phyloP scores from a whole-genome alignment of 2,888 invertebrate species.

The Eueremaeus valkanovi region DNA sequence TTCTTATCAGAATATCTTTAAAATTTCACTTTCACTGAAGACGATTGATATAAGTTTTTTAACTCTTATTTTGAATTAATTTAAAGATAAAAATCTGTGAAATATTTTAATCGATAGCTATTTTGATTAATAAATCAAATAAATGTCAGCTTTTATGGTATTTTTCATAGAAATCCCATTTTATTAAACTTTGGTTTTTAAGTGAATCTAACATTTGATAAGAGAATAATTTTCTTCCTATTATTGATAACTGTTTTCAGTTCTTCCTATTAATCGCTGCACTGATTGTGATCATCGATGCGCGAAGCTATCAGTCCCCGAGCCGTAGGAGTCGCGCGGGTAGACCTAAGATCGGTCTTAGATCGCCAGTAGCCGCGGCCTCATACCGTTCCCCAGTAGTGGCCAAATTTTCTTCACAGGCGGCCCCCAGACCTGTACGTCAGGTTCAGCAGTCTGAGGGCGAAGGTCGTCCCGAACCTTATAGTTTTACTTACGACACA shows the following conservation, averaged over 20 bases:
- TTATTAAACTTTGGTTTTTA: no score
- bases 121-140: no score
- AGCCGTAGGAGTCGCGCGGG: constrained; percentile 18
- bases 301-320: neutral
- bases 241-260: constrained; percentile 1
- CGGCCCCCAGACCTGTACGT: constrained; percentile 8
- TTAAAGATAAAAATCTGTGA: no score
- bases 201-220: neutral
- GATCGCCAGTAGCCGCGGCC: constrained; percentile 3
- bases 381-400: neutral
- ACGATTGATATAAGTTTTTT: no score
- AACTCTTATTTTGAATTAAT: no score
- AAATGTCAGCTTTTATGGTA: no score
- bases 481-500: constrained; percentile 38
- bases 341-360: no score
- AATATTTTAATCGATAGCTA: no score
- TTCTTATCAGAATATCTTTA: neutral
- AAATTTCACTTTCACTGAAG: no score
- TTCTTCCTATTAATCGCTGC: neutral
- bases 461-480: constrained; percentile 32
- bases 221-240: neutral
- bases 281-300: constrained; percentile 5
- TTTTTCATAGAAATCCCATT: no score
- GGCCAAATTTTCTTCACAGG: constrained; percentile 9
- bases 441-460: constrained; percentile 25